phyloP scores from a whole-genome alignment of 2,888 invertebrate species.

The Aleiodes alternator region DNA sequence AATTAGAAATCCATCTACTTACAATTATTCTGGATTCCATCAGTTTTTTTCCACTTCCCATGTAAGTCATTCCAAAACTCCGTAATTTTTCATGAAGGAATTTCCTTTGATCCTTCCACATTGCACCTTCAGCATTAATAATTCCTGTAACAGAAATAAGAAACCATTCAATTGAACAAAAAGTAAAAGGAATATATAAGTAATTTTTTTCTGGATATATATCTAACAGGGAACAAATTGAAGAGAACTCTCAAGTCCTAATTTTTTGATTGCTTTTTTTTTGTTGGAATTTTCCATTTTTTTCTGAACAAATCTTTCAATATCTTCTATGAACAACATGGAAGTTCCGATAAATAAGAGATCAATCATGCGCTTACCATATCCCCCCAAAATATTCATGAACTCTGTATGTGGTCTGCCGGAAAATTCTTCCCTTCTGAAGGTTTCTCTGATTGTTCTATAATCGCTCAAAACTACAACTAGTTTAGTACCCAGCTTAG shows the following conservation, averaged over 20 bases:
- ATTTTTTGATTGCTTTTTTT: no score
- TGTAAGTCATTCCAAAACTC: constrained; percentile 91
- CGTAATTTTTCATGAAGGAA: constrained; percentile 91
- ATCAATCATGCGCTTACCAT: constrained; percentile 83
- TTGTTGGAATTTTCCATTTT: not conserved
- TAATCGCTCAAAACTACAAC: constrained; percentile 92
- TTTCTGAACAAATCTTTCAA: not conserved
- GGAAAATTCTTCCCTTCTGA: constrained; percentile 90
- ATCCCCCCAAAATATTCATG: constrained; percentile 90
- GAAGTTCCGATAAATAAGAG: not conserved
- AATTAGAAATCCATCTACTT: constrained; percentile 68
- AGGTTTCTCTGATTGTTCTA: constrained; percentile 89
- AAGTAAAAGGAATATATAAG: no score
- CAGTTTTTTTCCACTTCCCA: constrained; percentile 86
- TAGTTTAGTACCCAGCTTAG: constrained; percentile 87
- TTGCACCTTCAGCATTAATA: constrained; percentile 90
- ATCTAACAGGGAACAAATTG: not conserved
- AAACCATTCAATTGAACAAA: constrained; percentile 4
- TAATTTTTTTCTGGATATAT: no score
- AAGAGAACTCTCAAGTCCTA: not conserved
- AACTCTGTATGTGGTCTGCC: constrained; percentile 92
- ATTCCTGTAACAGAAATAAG: constrained; percentile 80
- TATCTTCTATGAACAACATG: no score
- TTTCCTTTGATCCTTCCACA: constrained; percentile 93
- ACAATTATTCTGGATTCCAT: constrained; percentile 93